phyloP scores from a whole-genome alignment of 2,888 invertebrate genomes.

The Cepaea hortensis region DNA sequence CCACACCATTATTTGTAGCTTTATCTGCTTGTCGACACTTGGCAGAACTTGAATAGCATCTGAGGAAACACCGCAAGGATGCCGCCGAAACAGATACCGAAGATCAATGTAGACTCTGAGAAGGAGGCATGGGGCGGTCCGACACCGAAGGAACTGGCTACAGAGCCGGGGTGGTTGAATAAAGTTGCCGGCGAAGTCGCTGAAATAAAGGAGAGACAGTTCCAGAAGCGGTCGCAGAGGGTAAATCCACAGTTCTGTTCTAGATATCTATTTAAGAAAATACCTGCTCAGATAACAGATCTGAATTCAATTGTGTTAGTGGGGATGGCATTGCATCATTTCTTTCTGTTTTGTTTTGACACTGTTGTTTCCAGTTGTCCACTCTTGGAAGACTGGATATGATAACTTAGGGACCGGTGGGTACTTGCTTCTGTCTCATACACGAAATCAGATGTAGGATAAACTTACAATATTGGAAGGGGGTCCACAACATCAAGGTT shows the following conservation, averaged over 20 bases:
- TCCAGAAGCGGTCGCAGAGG: conserved; percentile 9
- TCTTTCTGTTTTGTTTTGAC: no score
- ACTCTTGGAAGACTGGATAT: no score
- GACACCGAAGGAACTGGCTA: conserved; percentile 6
- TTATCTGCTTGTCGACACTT: no score
- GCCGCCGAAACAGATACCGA: conserved; percentile 3
- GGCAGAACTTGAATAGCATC: no score
- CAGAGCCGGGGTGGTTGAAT: conserved; percentile 22
- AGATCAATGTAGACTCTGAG: conserved; percentile 6
- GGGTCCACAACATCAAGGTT: no score
- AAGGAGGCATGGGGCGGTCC: conserved; percentile 20
- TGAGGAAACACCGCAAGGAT: not conserved
- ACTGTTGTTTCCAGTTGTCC: no score
- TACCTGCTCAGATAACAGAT: not conserved
- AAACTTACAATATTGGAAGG: no score
- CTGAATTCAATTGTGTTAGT: not conserved
- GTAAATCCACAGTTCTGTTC: not conserved
- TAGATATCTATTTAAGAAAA: no score
- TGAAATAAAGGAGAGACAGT: conserved; percentile 5
- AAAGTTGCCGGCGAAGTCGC: conserved; percentile 20
- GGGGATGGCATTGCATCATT: not conserved
- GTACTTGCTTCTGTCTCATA: no score
- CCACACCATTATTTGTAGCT: no score
- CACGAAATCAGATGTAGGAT: no score
- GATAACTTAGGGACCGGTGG: no score